A percentile compares a stretch with the other conserved stretches of the same genome.
phyloP scores from a whole-genome alignment of 2,113 vertebrate species.

The Raja brachyura region DNA sequence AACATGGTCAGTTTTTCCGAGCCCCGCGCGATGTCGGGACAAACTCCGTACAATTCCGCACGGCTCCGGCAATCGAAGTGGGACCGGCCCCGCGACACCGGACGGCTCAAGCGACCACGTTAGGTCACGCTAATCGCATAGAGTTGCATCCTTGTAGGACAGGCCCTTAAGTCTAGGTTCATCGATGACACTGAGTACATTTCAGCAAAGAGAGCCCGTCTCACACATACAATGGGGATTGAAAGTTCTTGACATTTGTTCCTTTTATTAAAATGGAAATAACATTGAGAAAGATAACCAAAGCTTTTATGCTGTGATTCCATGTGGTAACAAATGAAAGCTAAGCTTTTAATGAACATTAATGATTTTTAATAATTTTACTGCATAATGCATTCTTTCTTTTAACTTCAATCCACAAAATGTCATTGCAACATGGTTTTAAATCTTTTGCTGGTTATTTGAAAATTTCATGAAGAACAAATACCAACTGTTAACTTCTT shows the following conservation, averaged over 20 bases:
- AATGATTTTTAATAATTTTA: neutral
- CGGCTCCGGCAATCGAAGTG: too few species aligned
- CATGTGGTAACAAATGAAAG: too few species aligned
- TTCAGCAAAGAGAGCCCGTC: constrained; percentile 1
- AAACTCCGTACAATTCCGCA: too few species aligned
- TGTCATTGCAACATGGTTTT: neutral
- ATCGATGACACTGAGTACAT: neutral
- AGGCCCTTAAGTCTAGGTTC: neutral
- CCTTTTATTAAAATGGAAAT: neutral
- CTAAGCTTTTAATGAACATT: neutral
- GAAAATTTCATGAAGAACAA: neutral
- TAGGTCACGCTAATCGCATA: too few species aligned
- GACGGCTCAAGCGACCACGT: too few species aligned
- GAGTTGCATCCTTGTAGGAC: too few species aligned
- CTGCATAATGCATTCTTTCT: neutral
- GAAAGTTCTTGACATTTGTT: neutral
- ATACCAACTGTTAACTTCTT: too few species aligned
- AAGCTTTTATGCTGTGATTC: neutral
- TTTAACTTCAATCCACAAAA: neutral
- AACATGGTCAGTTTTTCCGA: too few species aligned
- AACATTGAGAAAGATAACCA: neutral
- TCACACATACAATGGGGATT: neutral
- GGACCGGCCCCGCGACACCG: too few species aligned
- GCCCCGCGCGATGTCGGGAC: too few species aligned
- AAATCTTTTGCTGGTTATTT: neutral